These are phyloP conservation scores for Acleris emargana DNA, from an alignment of 2,888 invertebrate genomes.

Conservation along the genomic window DNA sequence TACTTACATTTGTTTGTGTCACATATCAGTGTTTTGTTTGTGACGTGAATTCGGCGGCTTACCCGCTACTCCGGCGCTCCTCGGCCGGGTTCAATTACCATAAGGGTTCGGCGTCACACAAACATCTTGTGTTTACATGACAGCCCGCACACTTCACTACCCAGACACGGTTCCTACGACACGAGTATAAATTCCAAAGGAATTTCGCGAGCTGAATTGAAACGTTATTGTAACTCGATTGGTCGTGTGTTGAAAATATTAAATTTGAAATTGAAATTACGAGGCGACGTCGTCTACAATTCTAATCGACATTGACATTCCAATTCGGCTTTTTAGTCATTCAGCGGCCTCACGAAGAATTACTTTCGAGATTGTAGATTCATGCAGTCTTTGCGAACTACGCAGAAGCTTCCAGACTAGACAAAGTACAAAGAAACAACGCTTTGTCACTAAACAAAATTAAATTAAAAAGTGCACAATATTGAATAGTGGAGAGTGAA, in stretches of 20 bases:
- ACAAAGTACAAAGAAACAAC: too few species aligned
- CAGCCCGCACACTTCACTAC: conserved; percentile 25
- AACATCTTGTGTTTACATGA: conserved; percentile 33
- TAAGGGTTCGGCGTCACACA: conserved; percentile 37
- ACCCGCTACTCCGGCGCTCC: conserved; percentile 13
- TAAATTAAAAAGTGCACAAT: too few species aligned
- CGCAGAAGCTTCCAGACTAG: too few species aligned
- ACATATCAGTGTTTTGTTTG: conserved; percentile 24
- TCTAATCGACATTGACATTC: conserved; percentile 15
- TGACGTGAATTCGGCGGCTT: conserved; percentile 24
- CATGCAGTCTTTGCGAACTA: neutral
- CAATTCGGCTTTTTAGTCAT: neutral
- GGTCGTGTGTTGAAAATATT: neutral
- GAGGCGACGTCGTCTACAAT: neutral
- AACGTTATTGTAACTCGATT: conserved; percentile 9
- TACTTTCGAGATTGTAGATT: neutral
- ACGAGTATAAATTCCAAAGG: conserved; percentile 22
- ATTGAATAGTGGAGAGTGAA: too few species aligned
- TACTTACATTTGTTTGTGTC: neutral
- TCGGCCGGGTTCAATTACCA: conserved; percentile 38
- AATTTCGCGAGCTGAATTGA: conserved; percentile 7
- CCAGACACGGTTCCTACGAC: conserved; percentile 18
- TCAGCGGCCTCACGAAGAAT: neutral
- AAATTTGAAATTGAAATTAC: conserved; percentile 15
- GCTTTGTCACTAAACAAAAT: too few species aligned